These are phyloP conservation scores for Brachirus orientalis DNA, from an alignment of 2,113 vertebrate species.

Conservation along the genomic window DNA sequence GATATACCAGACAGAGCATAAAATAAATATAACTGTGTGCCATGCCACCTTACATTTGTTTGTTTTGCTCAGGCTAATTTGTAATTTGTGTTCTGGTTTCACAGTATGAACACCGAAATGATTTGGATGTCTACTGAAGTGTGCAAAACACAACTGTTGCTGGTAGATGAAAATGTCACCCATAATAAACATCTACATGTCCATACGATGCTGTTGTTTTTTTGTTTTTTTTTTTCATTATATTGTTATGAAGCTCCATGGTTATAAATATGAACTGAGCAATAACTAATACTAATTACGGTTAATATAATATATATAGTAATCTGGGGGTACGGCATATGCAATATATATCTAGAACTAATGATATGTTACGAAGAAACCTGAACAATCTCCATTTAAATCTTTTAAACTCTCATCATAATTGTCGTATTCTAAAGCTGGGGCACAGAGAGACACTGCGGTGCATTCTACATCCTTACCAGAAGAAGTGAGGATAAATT, in stretches of 20 bases:
- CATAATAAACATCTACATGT: conserved; percentile 51
- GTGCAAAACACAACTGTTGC: conserved; percentile 51
- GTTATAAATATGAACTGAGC: not conserved
- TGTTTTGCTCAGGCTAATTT: conserved; percentile 63
- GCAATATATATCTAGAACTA: too few species aligned
- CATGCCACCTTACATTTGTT: conserved; percentile 59
- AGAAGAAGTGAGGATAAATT: too few species aligned
- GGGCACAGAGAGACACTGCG: too few species aligned
- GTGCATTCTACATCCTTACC: too few species aligned
- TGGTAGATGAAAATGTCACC: conserved; percentile 57
- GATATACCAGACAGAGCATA: conserved; percentile 60
- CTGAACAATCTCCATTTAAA: too few species aligned
- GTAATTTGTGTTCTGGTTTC: conserved; percentile 54
- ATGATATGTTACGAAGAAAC: too few species aligned
- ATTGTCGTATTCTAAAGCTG: too few species aligned
- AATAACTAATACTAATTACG: not conserved
- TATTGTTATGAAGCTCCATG: not conserved
- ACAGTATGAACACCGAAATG: conserved; percentile 58
- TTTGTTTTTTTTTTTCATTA: not conserved
- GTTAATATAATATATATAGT: not conserved
- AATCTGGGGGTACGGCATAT: too few species aligned
- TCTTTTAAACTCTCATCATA: too few species aligned
- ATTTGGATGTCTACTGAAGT: conserved; percentile 51
- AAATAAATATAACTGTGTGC: conserved; percentile 59
- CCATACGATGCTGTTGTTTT: conserved; percentile 1